Conservation (phyloP, 2,113 vertebrate genomes). For the Brachypodius melanocephalos region DNA sequence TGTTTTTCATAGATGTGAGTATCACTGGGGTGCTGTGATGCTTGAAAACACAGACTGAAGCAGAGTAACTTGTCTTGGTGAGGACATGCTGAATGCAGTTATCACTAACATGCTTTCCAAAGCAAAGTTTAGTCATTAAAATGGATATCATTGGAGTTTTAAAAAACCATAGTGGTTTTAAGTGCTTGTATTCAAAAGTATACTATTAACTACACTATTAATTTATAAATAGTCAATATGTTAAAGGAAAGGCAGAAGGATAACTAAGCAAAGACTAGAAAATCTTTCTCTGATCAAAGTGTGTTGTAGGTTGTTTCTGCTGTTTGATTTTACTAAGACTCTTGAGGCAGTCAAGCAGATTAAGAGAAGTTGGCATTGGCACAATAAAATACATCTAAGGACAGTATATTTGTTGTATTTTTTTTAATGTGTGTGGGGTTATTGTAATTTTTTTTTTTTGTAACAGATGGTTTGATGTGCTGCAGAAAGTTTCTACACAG, state of each 20-base stretch:
- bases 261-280: neutral
- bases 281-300: neutral
- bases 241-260: neutral
- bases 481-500: constrained; percentile 93
- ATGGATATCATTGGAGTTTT: neutral
- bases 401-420: neutral
- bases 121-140: neutral
- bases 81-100: neutral
- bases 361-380: neutral
- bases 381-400: neutral
- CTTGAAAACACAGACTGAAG: neutral
- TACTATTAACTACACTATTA: neutral
- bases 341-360: neutral
- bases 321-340: neutral
- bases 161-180: neutral
- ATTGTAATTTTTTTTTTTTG: neutral
- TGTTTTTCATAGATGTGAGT: neutral
- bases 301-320: neutral
- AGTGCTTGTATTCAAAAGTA: neutral
- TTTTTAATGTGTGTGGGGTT: neutral
- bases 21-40: neutral
- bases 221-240: neutral
- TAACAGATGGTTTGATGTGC: constrained; percentile 95
- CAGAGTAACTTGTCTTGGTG: neutral
- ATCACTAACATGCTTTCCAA: neutral